Evolutionary conservation across 2,113 vertebrate genomes (phyloP).

Genomic region (Panthera leo): DNA sequence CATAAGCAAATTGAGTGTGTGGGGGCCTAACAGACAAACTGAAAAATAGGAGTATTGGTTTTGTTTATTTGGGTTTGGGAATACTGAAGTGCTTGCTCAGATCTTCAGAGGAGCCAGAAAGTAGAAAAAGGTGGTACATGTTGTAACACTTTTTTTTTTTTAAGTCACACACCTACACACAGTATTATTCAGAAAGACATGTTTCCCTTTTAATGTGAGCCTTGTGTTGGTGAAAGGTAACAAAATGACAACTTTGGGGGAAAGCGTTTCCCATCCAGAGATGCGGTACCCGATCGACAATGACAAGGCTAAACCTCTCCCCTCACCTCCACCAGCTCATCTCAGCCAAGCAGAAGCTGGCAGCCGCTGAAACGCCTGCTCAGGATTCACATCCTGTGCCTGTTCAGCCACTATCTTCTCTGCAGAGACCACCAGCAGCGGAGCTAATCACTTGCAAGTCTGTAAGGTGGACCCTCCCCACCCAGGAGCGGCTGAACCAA

Average conservation of each 20-base stretch:
- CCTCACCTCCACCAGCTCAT: conserved; percentile 4
- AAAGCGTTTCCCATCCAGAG: neutral
- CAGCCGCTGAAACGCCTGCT: neutral
- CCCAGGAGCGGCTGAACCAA: neutral
- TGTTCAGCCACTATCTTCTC: conserved; percentile 28
- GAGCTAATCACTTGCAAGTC: neutral
- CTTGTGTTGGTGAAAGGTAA: neutral
- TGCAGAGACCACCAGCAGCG: conserved; percentile 44
- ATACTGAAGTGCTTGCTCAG: neutral
- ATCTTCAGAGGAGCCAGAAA: neutral
- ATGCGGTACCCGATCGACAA: neutral
- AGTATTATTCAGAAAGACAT: conserved; percentile 8
- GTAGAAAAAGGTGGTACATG: neutral
- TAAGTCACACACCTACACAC: neutral
- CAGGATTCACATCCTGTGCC: neutral
- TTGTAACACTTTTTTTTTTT: neutral
- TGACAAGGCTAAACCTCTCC: neutral
- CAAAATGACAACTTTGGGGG: conserved; percentile 5
- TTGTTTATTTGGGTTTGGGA: neutral
- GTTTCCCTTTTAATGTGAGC: neutral
- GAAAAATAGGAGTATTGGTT: neutral
- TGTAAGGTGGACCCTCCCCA: neutral
- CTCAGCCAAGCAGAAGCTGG: neutral
- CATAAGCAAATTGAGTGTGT: conserved; percentile 13
- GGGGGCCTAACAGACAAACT: neutral